Percentiles rank a stretch among this genome's conserved stretches.
Conservation (phyloP, 2,797 vertebrate genomes). For the Neoniphon sammara region DNA sequence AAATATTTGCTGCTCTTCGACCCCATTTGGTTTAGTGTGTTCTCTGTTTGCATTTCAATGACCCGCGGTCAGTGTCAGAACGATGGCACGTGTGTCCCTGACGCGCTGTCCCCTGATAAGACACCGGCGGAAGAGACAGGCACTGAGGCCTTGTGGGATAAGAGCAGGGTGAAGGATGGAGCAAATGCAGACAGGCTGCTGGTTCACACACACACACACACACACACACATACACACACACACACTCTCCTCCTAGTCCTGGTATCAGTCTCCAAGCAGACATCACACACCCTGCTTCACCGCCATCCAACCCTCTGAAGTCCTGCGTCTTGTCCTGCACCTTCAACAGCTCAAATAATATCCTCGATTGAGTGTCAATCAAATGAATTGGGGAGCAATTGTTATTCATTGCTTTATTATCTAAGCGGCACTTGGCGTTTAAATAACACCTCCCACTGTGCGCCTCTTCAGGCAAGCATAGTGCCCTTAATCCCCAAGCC, state of each 20-base stretch:
- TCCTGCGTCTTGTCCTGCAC: slow-evolving; percentile 16
- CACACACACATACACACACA: slow-evolving; percentile 30
- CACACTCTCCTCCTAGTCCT: slow-evolving; percentile 25
- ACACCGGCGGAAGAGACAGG: slow-evolving; percentile 62
- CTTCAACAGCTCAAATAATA: slow-evolving; percentile 39
- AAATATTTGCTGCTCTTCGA: slow-evolving; percentile 86
- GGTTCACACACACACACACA: slow-evolving; percentile 63
- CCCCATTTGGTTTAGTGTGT: slow-evolving; percentile 79
- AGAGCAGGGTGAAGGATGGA: slow-evolving; percentile 82
- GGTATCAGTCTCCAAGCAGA: slow-evolving; percentile 59
- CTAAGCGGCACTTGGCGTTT: slow-evolving; percentile 66
- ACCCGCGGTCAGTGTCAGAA: slow-evolving; percentile 80
- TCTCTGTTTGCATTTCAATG: slow-evolving; percentile 83
- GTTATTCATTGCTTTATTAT: slow-evolving; percentile 75
- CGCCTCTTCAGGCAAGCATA: slow-evolving; percentile 54
- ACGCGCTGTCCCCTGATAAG: slow-evolving; percentile 80
- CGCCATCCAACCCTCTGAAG: slow-evolving; percentile 32
- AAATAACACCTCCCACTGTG: slow-evolving; percentile 58
- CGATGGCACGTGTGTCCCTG: slow-evolving; percentile 84
- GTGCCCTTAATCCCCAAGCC: slow-evolving; percentile 68
- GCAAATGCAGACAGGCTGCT: slow-evolving; percentile 76
- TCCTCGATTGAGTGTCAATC: slow-evolving; percentile 36
- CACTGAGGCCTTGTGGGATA: slow-evolving; percentile 78
- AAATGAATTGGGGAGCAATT: slow-evolving; percentile 51
- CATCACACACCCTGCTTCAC: slow-evolving; percentile 39